Base-by-base conservation (phyloP, 2,888 invertebrate species). In the Galerucella pusilla region DNA sequence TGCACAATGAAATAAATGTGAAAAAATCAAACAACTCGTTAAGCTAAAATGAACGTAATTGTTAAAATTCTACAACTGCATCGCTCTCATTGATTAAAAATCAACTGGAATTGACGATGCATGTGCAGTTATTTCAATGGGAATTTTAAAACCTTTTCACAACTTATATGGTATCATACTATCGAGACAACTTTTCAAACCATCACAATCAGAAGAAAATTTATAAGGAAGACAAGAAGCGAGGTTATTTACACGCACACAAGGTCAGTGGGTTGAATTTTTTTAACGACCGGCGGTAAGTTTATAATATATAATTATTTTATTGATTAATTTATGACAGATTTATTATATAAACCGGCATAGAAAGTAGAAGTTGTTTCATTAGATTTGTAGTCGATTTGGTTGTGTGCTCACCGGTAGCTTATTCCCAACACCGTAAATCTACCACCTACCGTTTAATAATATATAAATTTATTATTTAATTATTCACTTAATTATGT, bases 261-360 rank as follows among this genome's bases (percentile, higher is more conserved):
- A 69, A 70, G 70, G 70, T 70, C 70, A 70, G 61, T 70, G 35
- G 25, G 70, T 61, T 70, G 63, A 49, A 42, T 70, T 70, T 70
- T 70, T 70, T 42, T 35, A 52, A 16, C 20, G 25, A 20, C n/a
- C 46, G 49, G 45, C 28, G 45, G 35, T 60, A 45, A 25, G 42
- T 63, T 9, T 63, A 63, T n/a, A 42, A 63, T 42, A 35, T n/a
- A 63, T 63, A 42, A 63, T 35, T 63, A 52, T 70, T 61, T 63
- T 7, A 70, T 70, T 28, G 63, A 63, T 35, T 35, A 20, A 7
- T 63, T 6, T 63, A 9, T 57, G 16, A 20, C 57, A 57, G 11
- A 57, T 57, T 57, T 57, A 57, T 57, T 57, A 20, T 57, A 54
- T 10, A 57, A 57, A 57, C 57, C 57, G 6, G 57, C 20, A 57